These are phyloP conservation scores for Oncorhynchus kisutch DNA, from an alignment of 2,113 vertebrate genomes.

Conservation along the genomic window DNA sequence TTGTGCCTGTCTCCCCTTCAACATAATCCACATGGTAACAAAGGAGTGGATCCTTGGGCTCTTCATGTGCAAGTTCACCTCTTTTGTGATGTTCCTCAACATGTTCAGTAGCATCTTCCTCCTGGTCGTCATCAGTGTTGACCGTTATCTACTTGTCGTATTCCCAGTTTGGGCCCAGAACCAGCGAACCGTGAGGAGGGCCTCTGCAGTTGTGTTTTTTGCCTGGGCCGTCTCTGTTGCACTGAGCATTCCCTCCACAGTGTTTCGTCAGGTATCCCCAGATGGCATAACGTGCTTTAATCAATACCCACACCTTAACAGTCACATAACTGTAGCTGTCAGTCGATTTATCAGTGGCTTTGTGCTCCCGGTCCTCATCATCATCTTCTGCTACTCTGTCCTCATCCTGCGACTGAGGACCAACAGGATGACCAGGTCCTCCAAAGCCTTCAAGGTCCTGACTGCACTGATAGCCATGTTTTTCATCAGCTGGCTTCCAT, in stretches of 20 bases:
- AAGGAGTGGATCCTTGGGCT: conserved; percentile 86
- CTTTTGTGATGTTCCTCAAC: conserved; percentile 84
- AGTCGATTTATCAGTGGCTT: conserved; percentile 78
- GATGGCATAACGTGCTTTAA: conserved; percentile 78
- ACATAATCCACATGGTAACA: conserved; percentile 64
- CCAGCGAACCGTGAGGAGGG: conserved; percentile 77
- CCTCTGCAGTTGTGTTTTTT: conserved; percentile 62
- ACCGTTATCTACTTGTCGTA: conserved; percentile 86
- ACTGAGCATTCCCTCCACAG: conserved; percentile 77
- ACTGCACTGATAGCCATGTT: conserved; percentile 16
- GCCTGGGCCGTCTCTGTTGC: conserved; percentile 78
- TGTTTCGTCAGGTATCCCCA: conserved; percentile 67
- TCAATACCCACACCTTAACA: conserved; percentile 65
- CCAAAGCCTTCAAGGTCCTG: conserved; percentile 17
- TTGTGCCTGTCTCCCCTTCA: conserved; percentile 84
- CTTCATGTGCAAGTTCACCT: conserved; percentile 85
- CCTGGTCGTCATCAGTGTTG: conserved; percentile 86
- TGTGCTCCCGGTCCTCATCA: conserved; percentile 71
- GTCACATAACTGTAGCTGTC: conserved; percentile 65
- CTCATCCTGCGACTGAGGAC: conserved; percentile 55
- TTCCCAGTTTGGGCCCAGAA: conserved; percentile 94
- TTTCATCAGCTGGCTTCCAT: conserved; percentile 23
- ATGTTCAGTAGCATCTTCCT: conserved; percentile 96
- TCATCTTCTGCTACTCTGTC: conserved; percentile 78
- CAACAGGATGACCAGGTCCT: background rate